Evolutionary conservation across 1,140 invertebrate genomes (phyloP), one percentile per base, ranked within the genome.

Genomic region (Dysdera silvatica): DNA sequence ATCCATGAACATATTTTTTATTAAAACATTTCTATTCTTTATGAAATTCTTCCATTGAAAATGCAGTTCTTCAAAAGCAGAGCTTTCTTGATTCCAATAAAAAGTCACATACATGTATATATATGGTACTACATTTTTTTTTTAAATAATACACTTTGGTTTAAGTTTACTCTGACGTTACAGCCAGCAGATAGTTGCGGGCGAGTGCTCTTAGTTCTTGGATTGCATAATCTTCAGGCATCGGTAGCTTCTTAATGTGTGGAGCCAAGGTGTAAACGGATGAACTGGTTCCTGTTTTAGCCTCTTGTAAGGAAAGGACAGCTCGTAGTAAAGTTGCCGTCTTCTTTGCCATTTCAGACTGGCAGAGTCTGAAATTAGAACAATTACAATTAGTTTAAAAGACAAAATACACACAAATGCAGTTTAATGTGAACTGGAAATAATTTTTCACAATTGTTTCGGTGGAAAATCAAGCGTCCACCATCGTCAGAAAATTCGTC

Each of bases 201-300:
- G 72, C 72, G 18, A 82, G 72, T 10, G 76, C 74, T 37, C 77
- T 73, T 14, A 85, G 71, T 69, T 85, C 84, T 68, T 83, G 80
- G 45, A 83, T 76, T 2, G 78, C 76, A 69, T 84, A 85, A 73
- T 86, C 84, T 71, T 84, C 82, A 23, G 84, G 83, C 60, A 85
- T 77, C 4, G 83, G 83, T 48, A 85, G 72, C 23, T 81, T 75
- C 3, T 77, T 76, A 3, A 84, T 74, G 16, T 81, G 71, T 32
- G 81, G 75, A 0, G 80, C 75, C 29, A 84, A 70, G 5, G 20
- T 47, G 40, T 43, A 49, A 80, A 73, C n/a, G 76, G 75, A 10
- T 76, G 71, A 16, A 72, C 48, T 53, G 54, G 67, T 35, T 60
- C 71, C 49, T 32, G 61, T 54, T 76, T 74, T 33, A 47, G 55